Evolutionary conservation across 2,888 invertebrate genomes (phyloP).

Genomic region (Taphrorychus bicolor): DNA sequence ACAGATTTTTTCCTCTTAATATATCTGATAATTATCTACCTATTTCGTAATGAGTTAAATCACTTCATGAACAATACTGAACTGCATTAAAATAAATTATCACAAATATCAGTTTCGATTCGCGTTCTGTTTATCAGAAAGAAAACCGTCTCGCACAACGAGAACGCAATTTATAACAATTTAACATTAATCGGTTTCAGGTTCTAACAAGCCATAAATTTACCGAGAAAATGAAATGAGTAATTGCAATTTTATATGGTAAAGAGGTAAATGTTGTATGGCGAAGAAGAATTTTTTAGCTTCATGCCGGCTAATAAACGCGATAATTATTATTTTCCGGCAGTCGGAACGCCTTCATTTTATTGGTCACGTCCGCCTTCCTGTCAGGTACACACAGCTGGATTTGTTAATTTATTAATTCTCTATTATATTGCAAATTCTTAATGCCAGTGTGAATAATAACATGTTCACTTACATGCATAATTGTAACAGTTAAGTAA

Average conservation of each 20-base stretch:
- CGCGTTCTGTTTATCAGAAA: too few relatives aligned
- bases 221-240: constrained; percentile 1
- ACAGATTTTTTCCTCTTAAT: too few relatives aligned
- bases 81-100: too few relatives aligned
- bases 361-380: constrained; percentile 26
- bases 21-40: too few relatives aligned
- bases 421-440: constrained; percentile 3
- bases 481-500: constrained; percentile 18
- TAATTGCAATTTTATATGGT: constrained; percentile 7
- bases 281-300: not conserved
- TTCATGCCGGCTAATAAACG: constrained; percentile 8
- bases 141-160: too few relatives aligned
- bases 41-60: too few relatives aligned
- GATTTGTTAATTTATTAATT: constrained; percentile 7
- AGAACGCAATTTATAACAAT: not conserved
- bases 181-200: not conserved
- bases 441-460: not conserved
- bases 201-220: not conserved
- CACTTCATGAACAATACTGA: too few relatives aligned
- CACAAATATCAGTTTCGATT: too few relatives aligned
- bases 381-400: constrained; percentile 17
- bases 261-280: not conserved
- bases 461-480: too few relatives aligned
- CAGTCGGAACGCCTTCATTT: constrained; percentile 31
- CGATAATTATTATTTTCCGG: constrained; percentile 31